Base-by-base conservation (phyloP, 2,113 vertebrate species). In the Proterorhinus semilunaris region DNA sequence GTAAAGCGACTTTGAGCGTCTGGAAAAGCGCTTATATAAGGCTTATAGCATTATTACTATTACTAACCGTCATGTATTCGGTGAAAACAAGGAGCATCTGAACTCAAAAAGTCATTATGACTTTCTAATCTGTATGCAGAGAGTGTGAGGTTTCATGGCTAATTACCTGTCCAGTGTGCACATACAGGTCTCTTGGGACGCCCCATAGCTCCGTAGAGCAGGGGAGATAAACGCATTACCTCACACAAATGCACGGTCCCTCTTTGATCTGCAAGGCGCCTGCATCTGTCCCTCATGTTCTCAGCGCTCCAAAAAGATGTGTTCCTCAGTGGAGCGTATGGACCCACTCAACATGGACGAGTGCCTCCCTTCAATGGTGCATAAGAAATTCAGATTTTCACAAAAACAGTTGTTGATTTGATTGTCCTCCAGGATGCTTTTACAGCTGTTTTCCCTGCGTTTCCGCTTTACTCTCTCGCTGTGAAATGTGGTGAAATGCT, bases 251-350 rank as follows among this genome's bases (percentile, higher is more conserved):
- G 47, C 21, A 50, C 3, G 63, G 27, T 66, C 62, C 61, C 53
- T 27, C 77, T 88, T 88, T 88, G 86, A 90, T 87, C 51, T 67
- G 59, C 10, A 69, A 66, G 74, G 63, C 68, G 47, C 57, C 63
- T 13, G 69, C 81, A 80, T 85, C 81, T 78, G 70, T 81, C 68
- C 76, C 81, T 78, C 80, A 75, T 83, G 81, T 66, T 71, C 21
- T 65, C 67, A 68, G 67, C 65, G 17, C 67, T 65, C 67, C 57
- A 62, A n/a, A 36, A 27, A 68, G 75, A 65, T 72, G 66, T n/a
- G 51, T 5, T 57, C 66, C 77, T 70, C 66, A 84, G 36, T 52
- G 53, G 17, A 82, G 65, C 83, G 82, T 74, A 74, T 83, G 84
- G 68, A 70, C 79, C 75, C 64, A 64, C 61, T 65, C 49, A 62